Evolutionary conservation across 2,113 vertebrate genomes (phyloP), one percentile per base, ranked within the genome.

Genomic region (Sciurus niger): DNA sequence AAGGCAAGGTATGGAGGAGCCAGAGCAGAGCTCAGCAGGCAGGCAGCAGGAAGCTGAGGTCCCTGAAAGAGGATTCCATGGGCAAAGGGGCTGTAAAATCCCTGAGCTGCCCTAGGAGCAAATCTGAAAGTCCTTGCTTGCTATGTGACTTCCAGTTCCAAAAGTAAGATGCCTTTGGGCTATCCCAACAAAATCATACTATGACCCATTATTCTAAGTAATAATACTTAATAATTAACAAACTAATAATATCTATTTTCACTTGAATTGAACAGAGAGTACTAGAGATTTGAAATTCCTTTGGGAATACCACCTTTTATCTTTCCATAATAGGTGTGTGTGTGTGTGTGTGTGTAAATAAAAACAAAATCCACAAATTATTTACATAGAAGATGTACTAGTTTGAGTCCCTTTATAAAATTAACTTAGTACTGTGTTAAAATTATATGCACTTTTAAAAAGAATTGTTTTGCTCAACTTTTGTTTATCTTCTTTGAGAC

Each of bases 201-300:
- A 67, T 6, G 37, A 67, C 17, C 12, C 4, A 48, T 63, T 84
- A 46, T 40, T 82, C 34, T 76, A 43, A 55, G 18, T 37, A 40
- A 37, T 32, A 68, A 67, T 65, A 22, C 7, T 76, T 58, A 79
- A 53, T 63, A 48, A 79, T 60, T 30, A 70, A 70, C 32, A 22
- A 84, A 87, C 89, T 60, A 83, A 65, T 30, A 92, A 85, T 84
- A 68, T 68, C 11, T 48, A 9, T 96, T 93, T 77, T 77, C 84
- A 84, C 32, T 51, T 94, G 16, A 72, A 96, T 40, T 51, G 68
- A 85, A 43, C 24, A 77, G 2, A 76, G 60, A 12, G 1, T n/a
- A 46, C 24, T 74, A 89, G 14, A 94, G 60, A 65, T 60, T 78
- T 48, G 8, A 46, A 43, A 79, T 30, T 68, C 12, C n/a, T 82